Evolutionary conservation across 2,113 vertebrate genomes (phyloP).

Genomic region (Eleginops maclovinus): DNA sequence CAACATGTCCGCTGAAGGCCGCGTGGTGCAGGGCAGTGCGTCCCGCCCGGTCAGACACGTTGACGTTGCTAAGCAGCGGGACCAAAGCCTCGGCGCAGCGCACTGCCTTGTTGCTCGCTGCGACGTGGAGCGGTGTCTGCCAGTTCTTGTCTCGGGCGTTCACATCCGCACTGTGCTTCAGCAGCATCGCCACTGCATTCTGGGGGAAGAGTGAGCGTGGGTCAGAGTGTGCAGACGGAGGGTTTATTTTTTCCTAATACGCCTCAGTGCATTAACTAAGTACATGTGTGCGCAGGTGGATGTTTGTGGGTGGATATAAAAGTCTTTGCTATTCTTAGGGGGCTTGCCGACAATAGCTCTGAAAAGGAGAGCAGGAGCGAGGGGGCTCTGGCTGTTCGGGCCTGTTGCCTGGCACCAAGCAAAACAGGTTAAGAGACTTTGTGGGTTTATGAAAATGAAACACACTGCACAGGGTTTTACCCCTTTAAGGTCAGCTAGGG

Average conservation of each 20-base stretch:
- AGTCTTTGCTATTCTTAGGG: constrained; percentile 48
- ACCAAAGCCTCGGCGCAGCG: constrained; percentile 95
- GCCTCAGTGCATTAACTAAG: constrained; percentile 8
- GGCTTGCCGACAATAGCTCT: constrained; percentile 21
- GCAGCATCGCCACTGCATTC: constrained; percentile 94
- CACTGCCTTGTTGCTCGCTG: constrained; percentile 95
- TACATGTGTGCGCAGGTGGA: constrained; percentile 39
- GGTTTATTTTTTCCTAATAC: background rate
- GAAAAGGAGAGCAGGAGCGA: constrained; percentile 11
- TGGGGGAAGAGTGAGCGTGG: constrained; percentile 57
- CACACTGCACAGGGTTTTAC: constrained; percentile 1
- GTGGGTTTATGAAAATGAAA: constrained; percentile 28
- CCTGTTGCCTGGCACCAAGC: constrained; percentile 13
- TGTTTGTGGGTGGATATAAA: constrained; percentile 23
- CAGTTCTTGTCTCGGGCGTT: constrained; percentile 98
- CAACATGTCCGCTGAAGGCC: constrained; percentile 94
- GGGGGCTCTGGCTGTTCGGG: constrained; percentile 13
- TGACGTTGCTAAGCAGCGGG: constrained; percentile 95
- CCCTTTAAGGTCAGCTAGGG: constrained; percentile 23
- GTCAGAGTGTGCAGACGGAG: constrained; percentile 26
- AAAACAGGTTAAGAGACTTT: constrained; percentile 28
- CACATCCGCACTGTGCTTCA: constrained; percentile 98
- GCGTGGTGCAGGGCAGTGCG: constrained; percentile 96
- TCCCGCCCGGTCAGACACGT: constrained; percentile 94
- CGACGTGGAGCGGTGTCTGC: constrained; percentile 97